Evolutionary conservation across 2,113 vertebrate species (phyloP), one percentile per base, ranked within the genome.

Genomic region (Syngnathus typhle): DNA sequence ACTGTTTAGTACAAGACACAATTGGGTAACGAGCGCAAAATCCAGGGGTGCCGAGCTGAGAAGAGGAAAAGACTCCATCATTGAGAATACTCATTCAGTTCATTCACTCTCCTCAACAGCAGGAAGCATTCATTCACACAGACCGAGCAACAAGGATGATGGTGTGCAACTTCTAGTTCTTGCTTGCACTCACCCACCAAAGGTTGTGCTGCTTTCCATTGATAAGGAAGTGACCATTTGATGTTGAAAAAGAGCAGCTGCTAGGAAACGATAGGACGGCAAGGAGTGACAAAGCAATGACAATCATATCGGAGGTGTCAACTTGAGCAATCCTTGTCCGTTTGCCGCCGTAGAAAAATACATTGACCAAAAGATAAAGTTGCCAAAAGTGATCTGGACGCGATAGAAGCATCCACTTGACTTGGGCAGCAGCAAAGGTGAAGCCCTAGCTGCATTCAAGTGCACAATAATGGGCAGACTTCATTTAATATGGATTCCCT

Each of bases 111-210:
- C 65, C 67, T 70, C 69, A 75, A 62, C 78, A 69, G 74, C 79
- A 81, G 75, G 74, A 75, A 77, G 76, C 70, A 67, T 78, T 84
- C 85, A 85, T 85, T 83, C 85, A 87, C 69, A 63, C 63, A 68
- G 60, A 54, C 66, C 27, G 3, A 32, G 27, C 73, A 72, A 79
- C 74, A n/a, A n/a, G n/a, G 71, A 69, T 76, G 73, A 67, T 71
- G 44, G 36, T 79, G 66, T 64, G 37, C 71, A 72, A 73, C 70
- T 75, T 72, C 60, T 62, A 66, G 54, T 60, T 71, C 65, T 39
- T 6, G 71, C 27, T 2, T 32, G 27, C 27, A 60, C n/a, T n/a
- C n/a, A n/a, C n/a, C n/a, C n/a, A n/a, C 43, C 58, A 58, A 60
- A 76, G 67, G 69, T 67, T 49, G 36, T 39, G n/a, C 55, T 39